phyloP scores from a whole-genome alignment of 2,797 vertebrate genomes.

The Fundulus diaphanus region DNA sequence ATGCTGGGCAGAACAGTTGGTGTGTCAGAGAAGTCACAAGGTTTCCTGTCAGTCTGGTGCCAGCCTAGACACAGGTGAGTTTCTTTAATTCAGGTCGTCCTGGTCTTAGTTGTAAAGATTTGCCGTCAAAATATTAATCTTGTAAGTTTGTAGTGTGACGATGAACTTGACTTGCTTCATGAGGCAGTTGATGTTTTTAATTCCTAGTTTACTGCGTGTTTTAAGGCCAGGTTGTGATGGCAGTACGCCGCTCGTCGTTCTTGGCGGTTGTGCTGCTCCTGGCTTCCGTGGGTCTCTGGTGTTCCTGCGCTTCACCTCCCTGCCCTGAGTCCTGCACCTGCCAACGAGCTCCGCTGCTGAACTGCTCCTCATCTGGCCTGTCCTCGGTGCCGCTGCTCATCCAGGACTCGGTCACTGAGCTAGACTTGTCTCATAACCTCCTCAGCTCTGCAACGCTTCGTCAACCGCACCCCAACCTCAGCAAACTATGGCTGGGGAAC shows the following conservation, averaged over 20 bases:
- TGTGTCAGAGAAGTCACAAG: conserved; percentile 41
- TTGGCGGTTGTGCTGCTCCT: conserved; percentile 65
- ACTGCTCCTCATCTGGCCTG: conserved; percentile 82
- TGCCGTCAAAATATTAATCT: not conserved
- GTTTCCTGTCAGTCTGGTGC: conserved; percentile 14
- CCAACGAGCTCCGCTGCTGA: conserved; percentile 64
- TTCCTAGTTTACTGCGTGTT: not conserved
- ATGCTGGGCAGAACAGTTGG: conserved; percentile 5
- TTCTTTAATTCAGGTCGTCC: not conserved
- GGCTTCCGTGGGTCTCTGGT: conserved; percentile 36
- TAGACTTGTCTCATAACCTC: conserved; percentile 80
- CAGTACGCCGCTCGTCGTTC: conserved; percentile 26
- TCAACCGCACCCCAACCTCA: conserved; percentile 58
- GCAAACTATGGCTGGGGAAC: conserved; percentile 83
- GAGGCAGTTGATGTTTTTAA: not conserved
- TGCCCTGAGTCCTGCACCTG: conserved; percentile 76
- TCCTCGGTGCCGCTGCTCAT: conserved; percentile 50
- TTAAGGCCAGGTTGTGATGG: conserved; percentile 68
- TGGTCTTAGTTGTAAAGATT: not conserved
- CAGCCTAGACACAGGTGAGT: conserved; percentile 53
- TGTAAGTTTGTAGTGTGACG: too few relatives aligned
- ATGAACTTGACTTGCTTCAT: not conserved
- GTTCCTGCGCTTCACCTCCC: conserved; percentile 35
- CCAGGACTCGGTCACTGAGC: conserved; percentile 51
- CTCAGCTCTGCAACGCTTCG: conserved; percentile 63